A percentile compares a stretch with the other conserved stretches of the same genome.
Conservation (phyloP, 2,113 vertebrate species). For the Microcebus murinus region DNA sequence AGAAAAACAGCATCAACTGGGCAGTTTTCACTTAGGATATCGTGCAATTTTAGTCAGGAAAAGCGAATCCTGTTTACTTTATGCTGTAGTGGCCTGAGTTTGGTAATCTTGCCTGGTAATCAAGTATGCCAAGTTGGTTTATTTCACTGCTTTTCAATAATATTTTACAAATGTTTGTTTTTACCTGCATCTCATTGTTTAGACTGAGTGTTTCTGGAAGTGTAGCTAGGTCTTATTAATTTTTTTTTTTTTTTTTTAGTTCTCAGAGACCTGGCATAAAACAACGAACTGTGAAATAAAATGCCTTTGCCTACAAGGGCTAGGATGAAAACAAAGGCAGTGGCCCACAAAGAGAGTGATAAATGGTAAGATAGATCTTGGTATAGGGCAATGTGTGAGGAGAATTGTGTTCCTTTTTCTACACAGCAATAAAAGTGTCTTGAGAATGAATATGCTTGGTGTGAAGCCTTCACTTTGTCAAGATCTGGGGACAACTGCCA, state of each 20-base stretch:
- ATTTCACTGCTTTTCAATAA: background rate
- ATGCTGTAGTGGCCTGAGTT: background rate
- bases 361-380: background rate
- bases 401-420: background rate
- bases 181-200: background rate
- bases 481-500: background rate
- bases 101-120: background rate
- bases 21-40: background rate
- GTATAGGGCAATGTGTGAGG: background rate
- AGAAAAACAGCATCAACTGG: fast-evolving
- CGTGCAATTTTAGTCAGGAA: fast-evolving
- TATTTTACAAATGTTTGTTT: background rate
- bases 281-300: background rate
- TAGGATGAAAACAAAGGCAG: background rate
- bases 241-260: background rate
- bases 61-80: background rate
- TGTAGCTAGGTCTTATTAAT: background rate
- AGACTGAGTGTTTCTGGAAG: background rate
- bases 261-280: background rate
- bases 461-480: background rate
- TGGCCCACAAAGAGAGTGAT: background rate
- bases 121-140: background rate
- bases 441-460: background rate
- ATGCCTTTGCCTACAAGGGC: background rate
- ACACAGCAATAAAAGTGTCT: background rate